These are phyloP conservation scores for Abramis brama DNA, from an alignment of 2,113 vertebrate species.

Conservation along the genomic window DNA sequence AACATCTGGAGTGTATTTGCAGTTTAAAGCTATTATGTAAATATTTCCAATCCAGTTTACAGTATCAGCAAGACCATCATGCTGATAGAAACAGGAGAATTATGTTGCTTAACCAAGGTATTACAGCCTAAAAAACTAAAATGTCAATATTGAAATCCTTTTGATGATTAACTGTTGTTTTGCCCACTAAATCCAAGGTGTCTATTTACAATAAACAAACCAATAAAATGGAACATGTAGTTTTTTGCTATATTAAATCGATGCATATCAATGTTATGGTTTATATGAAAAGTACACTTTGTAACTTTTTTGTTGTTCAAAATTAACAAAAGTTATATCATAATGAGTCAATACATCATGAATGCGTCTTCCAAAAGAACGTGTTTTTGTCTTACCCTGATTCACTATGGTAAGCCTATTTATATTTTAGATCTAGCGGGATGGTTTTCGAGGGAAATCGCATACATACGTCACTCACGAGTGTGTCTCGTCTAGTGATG, in stretches of 20 bases:
- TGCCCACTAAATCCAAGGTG: slow-evolving; percentile 11
- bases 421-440: too few relatives aligned
- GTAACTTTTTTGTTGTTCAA: too few relatives aligned
- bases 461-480: too few relatives aligned
- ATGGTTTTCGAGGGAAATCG: too few relatives aligned
- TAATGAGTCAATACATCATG: too few relatives aligned
- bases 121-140: slow-evolving; percentile 7
- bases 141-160: background rate
- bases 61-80: background rate
- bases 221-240: background rate
- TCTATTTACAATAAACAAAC: slow-evolving; percentile 32
- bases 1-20: background rate
- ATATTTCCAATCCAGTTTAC: slow-evolving; percentile 1
- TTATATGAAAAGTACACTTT: background rate
- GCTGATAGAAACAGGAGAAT: slow-evolving; percentile 2
- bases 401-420: too few relatives aligned
- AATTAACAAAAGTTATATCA: too few relatives aligned
- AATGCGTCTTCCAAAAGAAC: too few relatives aligned
- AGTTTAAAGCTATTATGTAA: background rate
- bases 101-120: background rate
- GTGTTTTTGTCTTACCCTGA: too few relatives aligned
- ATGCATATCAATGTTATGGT: background rate
- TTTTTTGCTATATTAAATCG: slow-evolving; percentile 9
- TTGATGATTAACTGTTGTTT: background rate
- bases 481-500: too few relatives aligned